These are phyloP conservation scores for Antechinus flavipes DNA, from an alignment of 2,113 vertebrate genomes.

Conservation along the genomic window DNA sequence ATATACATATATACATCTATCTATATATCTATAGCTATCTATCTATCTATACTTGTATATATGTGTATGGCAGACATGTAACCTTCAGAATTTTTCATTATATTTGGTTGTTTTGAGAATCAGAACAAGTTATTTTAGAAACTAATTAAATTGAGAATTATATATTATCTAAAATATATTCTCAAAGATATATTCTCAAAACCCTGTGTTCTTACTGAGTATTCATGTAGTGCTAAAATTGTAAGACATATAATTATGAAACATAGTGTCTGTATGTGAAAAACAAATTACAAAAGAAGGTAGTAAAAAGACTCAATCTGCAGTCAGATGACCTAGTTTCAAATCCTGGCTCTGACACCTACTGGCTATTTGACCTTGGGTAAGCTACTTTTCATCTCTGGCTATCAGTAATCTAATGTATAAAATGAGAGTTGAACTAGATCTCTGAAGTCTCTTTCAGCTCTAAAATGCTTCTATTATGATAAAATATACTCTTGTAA, in stretches of 20 bases:
- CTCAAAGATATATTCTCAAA: not conserved
- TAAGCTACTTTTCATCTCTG: no score
- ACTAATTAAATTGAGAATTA: not conserved
- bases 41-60: no score
- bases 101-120: not conserved
- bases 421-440: not conserved
- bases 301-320: no score
- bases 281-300: no score
- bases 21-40: no score
- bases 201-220: slow-evolving; percentile 5
- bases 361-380: no score
- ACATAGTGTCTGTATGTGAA: not conserved
- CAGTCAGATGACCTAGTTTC: no score
- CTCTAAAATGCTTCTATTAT: not conserved
- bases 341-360: no score
- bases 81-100: slow-evolving; percentile 12
- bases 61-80: not conserved
- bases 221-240: not conserved
- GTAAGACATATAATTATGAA: slow-evolving; percentile 28
- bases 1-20: not conserved
- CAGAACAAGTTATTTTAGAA: slow-evolving; percentile 37
- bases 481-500: not conserved
- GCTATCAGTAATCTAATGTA: no score
- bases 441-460: not conserved
- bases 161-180: not conserved